Evolutionary conservation across 1,140 invertebrate species (phyloP).

Genomic region (Drosophila ananassae): DNA sequence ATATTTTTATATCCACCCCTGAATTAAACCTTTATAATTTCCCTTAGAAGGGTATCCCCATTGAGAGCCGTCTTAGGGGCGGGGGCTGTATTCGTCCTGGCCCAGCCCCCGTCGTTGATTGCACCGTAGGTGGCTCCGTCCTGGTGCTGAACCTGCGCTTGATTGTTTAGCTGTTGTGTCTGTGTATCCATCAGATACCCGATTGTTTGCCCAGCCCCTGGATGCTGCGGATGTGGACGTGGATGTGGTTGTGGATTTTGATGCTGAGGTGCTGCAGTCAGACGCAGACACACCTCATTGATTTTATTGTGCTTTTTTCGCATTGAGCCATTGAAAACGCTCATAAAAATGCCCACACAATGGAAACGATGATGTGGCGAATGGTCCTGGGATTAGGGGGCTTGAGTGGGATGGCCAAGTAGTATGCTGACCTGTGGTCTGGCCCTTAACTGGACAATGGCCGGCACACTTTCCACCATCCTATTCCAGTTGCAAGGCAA

Average conservation of each 20-base stretch:
- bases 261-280: constrained; percentile 62
- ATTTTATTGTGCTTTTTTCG: constrained; percentile 81
- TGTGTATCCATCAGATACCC: constrained; percentile 61
- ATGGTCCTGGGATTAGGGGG: constrained; percentile 41
- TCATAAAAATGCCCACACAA: constrained; percentile 82
- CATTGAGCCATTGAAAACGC: constrained; percentile 68
- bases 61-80: constrained; percentile 1
- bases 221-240: constrained; percentile 16
- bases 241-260: constrained; percentile 13
- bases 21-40: not conserved
- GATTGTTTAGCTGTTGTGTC: constrained; percentile 75
- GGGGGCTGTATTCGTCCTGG: constrained; percentile 1
- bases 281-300: constrained; percentile 73
- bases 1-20: too few species aligned
- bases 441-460: constrained; percentile 52
- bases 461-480: not conserved
- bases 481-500: constrained; percentile 53
- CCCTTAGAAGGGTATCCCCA: constrained; percentile 13
- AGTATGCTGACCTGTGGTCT: constrained; percentile 33
- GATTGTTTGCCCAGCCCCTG: constrained; percentile 67
- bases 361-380: constrained; percentile 77
- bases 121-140: constrained; percentile 66
- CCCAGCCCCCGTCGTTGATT: constrained; percentile 59
- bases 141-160: constrained; percentile 59
- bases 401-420: not conserved